These are phyloP conservation scores for Formica exsecta DNA, from an alignment of 1,140 invertebrate genomes.

Conservation along the genomic window DNA sequence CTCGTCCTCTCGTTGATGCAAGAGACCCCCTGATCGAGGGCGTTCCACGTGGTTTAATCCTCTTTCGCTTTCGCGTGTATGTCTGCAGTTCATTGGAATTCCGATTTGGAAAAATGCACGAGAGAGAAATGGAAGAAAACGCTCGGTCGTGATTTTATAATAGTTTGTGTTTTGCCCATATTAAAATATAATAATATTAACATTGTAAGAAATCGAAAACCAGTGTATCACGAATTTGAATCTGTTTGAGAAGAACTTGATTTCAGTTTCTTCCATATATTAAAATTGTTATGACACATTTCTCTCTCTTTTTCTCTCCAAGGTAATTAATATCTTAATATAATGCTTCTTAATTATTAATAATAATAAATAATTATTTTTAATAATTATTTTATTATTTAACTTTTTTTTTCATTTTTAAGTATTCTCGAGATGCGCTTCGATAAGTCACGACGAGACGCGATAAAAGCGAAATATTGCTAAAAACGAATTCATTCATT, in stretches of 20 bases:
- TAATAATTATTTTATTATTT: neutral
- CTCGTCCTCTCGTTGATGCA: constrained; percentile 27
- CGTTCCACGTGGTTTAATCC: constrained; percentile 41
- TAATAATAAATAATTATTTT: too few relatives aligned
- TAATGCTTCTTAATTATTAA: too few relatives aligned
- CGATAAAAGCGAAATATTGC: constrained; percentile 30
- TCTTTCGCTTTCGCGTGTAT: constrained; percentile 36
- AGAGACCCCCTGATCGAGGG: constrained; percentile 43
- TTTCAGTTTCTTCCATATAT: neutral
- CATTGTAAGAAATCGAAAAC: too few relatives aligned
- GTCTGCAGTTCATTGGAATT: constrained; percentile 10
- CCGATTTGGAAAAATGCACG: neutral
- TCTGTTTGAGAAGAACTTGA: neutral
- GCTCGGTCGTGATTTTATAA: neutral
- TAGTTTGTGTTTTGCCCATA: neutral
- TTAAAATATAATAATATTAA: neutral
- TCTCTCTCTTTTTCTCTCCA: neutral
- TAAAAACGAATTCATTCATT: neutral
- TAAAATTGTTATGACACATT: neutral
- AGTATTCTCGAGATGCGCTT: constrained; percentile 21
- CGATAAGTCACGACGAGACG: constrained; percentile 41
- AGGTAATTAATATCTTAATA: neutral
- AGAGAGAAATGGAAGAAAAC: neutral
- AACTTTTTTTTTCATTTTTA: too few relatives aligned
- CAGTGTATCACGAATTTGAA: neutral